Percentiles rank a stretch among this genome's conserved stretches.
Conservation (phyloP, 2,888 invertebrate genomes). For the Helicoverpa assulta region DNA sequence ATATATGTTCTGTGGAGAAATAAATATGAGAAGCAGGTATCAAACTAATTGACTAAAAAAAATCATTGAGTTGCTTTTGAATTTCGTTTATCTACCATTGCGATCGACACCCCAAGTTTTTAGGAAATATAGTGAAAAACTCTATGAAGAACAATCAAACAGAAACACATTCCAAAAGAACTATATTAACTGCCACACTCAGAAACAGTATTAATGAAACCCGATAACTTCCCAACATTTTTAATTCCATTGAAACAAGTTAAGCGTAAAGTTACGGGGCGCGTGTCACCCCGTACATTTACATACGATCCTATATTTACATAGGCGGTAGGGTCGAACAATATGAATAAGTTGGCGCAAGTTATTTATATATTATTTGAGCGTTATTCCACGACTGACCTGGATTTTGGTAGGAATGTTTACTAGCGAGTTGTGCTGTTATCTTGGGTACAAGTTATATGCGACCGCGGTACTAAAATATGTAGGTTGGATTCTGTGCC, state of each 20-base stretch:
- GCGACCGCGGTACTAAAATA: constrained; percentile 3
- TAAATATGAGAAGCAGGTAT: no score
- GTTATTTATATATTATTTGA: constrained; percentile 53
- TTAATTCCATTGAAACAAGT: constrained; percentile 17
- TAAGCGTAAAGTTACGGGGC: constrained; percentile 2
- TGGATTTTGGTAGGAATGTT: constrained; percentile 52
- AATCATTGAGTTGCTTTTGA: no score
- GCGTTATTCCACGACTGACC: constrained; percentile 53
- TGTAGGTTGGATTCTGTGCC: constrained; percentile 2
- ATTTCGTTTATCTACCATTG: no score
- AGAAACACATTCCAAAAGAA: no score
- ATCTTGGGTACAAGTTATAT: constrained; percentile 26
- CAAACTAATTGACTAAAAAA: no score
- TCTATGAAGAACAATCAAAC: no score
- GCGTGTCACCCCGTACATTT: constrained; percentile 41
- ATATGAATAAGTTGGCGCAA: constrained; percentile 56
- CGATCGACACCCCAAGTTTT: no score
- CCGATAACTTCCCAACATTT: constrained; percentile 20
- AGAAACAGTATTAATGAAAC: not conserved
- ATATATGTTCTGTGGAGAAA: no score
- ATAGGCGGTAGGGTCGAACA: constrained; percentile 51
- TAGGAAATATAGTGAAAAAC: no score
- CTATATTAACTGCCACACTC: no score
- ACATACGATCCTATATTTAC: constrained; percentile 56
- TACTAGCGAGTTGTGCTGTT: constrained; percentile 30